phyloP scores from a whole-genome alignment of 2,888 invertebrate species.

The Trachelus troglodyta region DNA sequence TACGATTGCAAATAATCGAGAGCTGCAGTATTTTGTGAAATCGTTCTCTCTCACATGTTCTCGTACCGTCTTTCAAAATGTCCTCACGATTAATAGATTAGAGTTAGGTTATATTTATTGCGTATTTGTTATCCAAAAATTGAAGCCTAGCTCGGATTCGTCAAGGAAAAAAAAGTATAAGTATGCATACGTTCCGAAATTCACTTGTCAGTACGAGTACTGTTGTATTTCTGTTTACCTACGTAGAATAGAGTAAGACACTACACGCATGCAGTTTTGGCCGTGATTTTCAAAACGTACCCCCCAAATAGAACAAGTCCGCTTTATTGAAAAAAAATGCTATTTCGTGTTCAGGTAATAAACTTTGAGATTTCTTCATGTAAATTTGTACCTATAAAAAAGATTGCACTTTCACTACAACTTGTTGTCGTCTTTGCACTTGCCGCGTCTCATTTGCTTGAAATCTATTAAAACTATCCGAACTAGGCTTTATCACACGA shows the following conservation, averaged over 20 bases:
- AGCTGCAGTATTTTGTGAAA: background rate
- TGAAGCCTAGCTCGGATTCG: slow-evolving; percentile 28
- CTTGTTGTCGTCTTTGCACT: background rate
- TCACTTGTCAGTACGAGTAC: too few relatives aligned
- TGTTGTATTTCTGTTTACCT: too few relatives aligned
- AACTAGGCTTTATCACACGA: slow-evolving; percentile 23
- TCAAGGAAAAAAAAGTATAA: too few relatives aligned
- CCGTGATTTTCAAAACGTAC: too few relatives aligned
- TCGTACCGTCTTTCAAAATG: slow-evolving; percentile 20
- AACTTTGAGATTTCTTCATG: background rate
- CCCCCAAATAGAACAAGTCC: background rate
- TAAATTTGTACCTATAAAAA: background rate
- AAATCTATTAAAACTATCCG: slow-evolving; percentile 13
- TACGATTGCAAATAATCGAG: background rate
- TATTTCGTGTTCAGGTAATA: background rate
- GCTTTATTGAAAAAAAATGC: background rate
- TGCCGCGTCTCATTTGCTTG: background rate
- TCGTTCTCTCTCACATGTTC: background rate
- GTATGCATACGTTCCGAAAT: too few relatives aligned
- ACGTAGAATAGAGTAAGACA: too few relatives aligned
- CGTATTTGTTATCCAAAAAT: slow-evolving; percentile 36
- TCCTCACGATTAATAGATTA: slow-evolving; percentile 32
- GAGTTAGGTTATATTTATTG: slow-evolving; percentile 41
- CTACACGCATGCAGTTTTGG: too few relatives aligned
- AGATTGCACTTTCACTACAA: background rate